Evolutionary conservation across 2,113 vertebrate genomes (phyloP).

Genomic region (Tragelaphus imberbis): DNA sequence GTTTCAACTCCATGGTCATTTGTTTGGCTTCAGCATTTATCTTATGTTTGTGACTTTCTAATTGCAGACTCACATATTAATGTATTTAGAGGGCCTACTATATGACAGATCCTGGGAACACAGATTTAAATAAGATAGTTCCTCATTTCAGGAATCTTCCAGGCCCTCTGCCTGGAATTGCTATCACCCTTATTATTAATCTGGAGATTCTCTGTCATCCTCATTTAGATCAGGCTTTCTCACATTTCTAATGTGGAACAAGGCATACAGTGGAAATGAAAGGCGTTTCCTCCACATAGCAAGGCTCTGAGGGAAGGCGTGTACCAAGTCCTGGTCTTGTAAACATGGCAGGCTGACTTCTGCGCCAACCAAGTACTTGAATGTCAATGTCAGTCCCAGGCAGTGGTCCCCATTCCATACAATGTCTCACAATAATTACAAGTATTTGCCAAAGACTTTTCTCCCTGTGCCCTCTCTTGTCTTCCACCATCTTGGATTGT

Average conservation of each 20-base stretch:
- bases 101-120: neutral
- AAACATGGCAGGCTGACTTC: neutral
- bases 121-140: neutral
- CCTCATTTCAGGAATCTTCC: neutral
- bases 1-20: neutral
- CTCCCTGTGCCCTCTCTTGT: rapidly evolving
- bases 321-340: neutral
- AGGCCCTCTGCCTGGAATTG: neutral
- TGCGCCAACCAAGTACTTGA: neutral
- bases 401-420: neutral
- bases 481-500: neutral
- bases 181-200: neutral
- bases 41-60: neutral
- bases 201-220: neutral
- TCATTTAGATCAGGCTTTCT: neutral
- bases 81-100: neutral
- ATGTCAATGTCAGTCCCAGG: neutral
- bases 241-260: neutral
- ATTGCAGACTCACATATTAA: neutral
- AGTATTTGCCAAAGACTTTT: neutral
- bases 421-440: neutral
- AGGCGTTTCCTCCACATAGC: neutral
- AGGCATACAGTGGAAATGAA: neutral
- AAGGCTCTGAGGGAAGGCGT: neutral
- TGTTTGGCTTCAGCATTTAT: neutral